These are phyloP conservation scores for Agrochola lota DNA, from an alignment of 2,888 invertebrate species.

Conservation along the genomic window DNA sequence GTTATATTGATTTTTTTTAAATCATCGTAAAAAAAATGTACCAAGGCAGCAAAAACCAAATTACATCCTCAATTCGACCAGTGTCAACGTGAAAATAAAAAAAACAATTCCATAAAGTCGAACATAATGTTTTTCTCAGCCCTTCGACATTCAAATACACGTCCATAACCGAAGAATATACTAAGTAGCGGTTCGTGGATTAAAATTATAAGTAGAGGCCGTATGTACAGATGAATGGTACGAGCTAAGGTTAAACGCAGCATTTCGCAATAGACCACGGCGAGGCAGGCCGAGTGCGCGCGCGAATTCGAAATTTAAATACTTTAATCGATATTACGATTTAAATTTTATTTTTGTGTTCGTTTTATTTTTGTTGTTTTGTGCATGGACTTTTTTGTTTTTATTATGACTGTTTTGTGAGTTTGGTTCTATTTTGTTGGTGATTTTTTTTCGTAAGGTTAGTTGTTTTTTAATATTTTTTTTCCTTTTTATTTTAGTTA, in stretches of 20 bases:
- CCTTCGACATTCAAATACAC: slow-evolving; percentile 41
- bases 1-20: not conserved
- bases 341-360: slow-evolving; percentile 23
- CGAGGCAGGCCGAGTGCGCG: slow-evolving; percentile 60
- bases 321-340: slow-evolving; percentile 36
- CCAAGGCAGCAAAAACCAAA: not conserved
- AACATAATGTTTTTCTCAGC: slow-evolving; percentile 2
- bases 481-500: not conserved
- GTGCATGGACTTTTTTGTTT: slow-evolving; percentile 58
- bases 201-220: slow-evolving; percentile 65
- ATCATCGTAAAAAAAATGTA: not conserved
- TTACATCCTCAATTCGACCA: slow-evolving; percentile 13
- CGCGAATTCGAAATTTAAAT: slow-evolving; percentile 59
- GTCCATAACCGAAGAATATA: slow-evolving; percentile 39
- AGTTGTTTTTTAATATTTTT: not conserved
- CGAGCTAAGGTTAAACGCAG: slow-evolving; percentile 66
- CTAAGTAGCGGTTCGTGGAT: slow-evolving; percentile 58
- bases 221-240: slow-evolving; percentile 66
- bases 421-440: slow-evolving; percentile 29
- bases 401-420: slow-evolving; percentile 47
- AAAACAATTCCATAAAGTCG: slow-evolving; percentile 7
- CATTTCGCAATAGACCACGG: slow-evolving; percentile 67
- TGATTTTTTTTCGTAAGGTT: slow-evolving; percentile 38
- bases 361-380: slow-evolving; percentile 13
- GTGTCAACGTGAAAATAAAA: not conserved